Base-by-base conservation (phyloP, 2,888 invertebrate genomes). In the Athalia circularis region DNA sequence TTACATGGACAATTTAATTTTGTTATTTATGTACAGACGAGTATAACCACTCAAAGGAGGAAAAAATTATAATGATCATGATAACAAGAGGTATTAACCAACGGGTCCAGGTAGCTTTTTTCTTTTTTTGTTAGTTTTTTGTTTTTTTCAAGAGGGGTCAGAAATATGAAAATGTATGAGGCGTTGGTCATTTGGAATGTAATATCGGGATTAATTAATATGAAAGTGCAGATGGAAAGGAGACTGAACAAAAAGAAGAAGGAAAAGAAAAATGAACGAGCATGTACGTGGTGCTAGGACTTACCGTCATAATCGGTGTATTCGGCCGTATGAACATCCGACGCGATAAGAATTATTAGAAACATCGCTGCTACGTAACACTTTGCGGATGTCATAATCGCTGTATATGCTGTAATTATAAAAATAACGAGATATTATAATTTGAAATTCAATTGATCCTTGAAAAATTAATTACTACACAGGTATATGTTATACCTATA, bases 311-410 rank as follows among this genome's bases (percentile, higher is more conserved):
- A 72, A 15, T 72, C 72, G 43, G 72, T 47, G 57, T 72, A 72
- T 72, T 72, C 72, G 13, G 72, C 72, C 45, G 72, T 72, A 59
- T 72, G 72, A 47, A 72, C 72, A 59, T 72, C 72, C 15, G 72
- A 59, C 7, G 59, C 47, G 72, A 72, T 72, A 72, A 72, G 47
- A 59, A 45, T 59, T 45, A 72, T 8, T n/a, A 72, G 72, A 8
- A 72, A 47, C 45, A 59, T 57, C 72, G 72, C 59, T 13, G 72
- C 72, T 13, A 72, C 15, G 72, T 59, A 72, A 9, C 72, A 9
- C 47, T 72, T 72, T 5, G 11, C 47, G 72, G 59, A 45, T 11
- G 59, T 72, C 72, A 72, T 72, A 13, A 59, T 72, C 13, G 57
- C 4, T 29, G 29, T 29, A 29, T 29, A 29, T 11, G 13, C 72